phyloP scores from a whole-genome alignment of 2,888 invertebrate species.

The Eupeodes luniger region DNA sequence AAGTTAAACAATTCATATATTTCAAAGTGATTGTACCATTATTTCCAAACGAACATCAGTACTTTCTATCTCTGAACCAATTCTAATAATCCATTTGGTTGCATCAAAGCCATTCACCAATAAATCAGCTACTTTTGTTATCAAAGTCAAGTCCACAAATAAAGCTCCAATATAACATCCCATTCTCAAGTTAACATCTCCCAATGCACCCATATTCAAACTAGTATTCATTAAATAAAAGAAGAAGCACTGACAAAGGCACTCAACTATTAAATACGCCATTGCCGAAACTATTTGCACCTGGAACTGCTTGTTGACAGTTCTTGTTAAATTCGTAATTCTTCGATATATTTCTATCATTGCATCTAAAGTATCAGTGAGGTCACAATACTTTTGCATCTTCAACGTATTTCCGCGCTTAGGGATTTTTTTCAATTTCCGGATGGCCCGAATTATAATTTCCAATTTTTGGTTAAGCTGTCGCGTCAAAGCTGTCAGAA shows the following conservation, averaged over 20 bases:
- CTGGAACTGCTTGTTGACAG: not conserved
- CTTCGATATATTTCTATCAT: not conserved
- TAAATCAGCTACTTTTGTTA: conserved; percentile 59
- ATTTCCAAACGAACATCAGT: conserved; percentile 30
- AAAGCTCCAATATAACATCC: conserved; percentile 42
- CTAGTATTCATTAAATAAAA: conserved; percentile 7
- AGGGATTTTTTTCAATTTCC: not conserved
- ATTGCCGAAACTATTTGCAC: conserved; percentile 7
- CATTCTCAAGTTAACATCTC: conserved; percentile 21
- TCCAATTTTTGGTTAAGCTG: not conserved
- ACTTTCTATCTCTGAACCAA: not conserved
- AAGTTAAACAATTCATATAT: not conserved
- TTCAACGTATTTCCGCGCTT: not conserved
- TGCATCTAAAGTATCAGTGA: not conserved
- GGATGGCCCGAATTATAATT: not conserved
- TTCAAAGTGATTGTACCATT: not conserved
- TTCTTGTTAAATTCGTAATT: not conserved
- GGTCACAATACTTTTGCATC: conserved; percentile 24
- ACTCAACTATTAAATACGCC: not conserved
- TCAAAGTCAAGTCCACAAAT: conserved; percentile 70
- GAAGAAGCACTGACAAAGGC: not conserved
- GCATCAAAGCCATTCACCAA: conserved; percentile 33
- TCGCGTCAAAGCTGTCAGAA: not conserved
- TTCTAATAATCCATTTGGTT: conserved; percentile 3
- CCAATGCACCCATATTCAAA: conserved; percentile 4